phyloP scores from a whole-genome alignment of 2,113 vertebrate species.

The Calypte anna region DNA sequence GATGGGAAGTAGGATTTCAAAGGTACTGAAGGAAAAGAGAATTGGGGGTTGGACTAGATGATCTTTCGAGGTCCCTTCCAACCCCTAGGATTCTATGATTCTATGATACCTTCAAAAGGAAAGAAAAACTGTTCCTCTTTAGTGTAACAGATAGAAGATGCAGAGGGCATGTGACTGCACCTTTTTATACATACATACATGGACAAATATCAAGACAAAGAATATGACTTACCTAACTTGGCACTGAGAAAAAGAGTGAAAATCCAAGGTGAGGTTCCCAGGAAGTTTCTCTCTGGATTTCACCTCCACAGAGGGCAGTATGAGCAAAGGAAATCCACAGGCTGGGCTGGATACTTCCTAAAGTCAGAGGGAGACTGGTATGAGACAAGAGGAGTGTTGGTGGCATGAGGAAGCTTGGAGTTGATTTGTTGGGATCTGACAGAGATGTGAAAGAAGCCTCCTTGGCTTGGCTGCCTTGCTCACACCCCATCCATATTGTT shows the following conservation, averaged over 20 bases:
- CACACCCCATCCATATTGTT: neutral
- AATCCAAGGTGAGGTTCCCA: neutral
- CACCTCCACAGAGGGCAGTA: slow-evolving; percentile 27
- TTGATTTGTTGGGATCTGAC: neutral
- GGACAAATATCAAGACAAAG: neutral
- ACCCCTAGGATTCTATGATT: too few relatives aligned
- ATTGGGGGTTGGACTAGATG: too few relatives aligned
- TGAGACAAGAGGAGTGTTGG: neutral
- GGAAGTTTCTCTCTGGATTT: neutral
- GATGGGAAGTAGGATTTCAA: neutral
- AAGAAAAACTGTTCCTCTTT: neutral
- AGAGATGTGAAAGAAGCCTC: neutral
- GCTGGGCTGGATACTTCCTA: neutral
- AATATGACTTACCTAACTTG: neutral
- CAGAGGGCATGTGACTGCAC: neutral
- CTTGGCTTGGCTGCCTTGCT: neutral
- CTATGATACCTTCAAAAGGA: neutral
- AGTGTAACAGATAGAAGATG: neutral
- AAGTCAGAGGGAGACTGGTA: neutral
- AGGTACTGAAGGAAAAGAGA: neutral
- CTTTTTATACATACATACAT: neutral
- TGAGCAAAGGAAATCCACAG: neutral
- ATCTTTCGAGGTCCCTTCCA: too few relatives aligned
- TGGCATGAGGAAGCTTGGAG: neutral
- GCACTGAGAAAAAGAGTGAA: neutral